Evolutionary conservation across 2,113 vertebrate genomes (phyloP).

Genomic region (Thamnophis sirtalis): DNA sequence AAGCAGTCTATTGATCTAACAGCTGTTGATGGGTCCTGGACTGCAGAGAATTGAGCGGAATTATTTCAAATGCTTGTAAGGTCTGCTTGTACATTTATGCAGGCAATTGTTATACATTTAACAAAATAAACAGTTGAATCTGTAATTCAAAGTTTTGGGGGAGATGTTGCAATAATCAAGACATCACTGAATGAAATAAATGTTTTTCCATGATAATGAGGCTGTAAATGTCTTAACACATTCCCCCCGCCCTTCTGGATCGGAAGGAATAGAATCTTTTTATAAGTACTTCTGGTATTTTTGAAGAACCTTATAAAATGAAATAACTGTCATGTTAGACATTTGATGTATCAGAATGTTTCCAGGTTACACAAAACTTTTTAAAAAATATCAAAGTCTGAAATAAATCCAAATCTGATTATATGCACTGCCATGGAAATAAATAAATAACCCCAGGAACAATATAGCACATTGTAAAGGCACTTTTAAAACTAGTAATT

Average conservation of each 20-base stretch:
- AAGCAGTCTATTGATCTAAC: conserved; percentile 16
- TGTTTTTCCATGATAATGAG: not conserved
- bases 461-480: not conserved
- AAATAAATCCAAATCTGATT: not conserved
- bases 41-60: conserved; percentile 1
- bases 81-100: conserved; percentile 9
- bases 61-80: not conserved
- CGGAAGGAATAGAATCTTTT: not conserved
- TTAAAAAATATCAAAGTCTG: not conserved
- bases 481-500: not conserved
- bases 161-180: not conserved
- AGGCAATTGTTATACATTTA: not conserved
- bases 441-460: not conserved
- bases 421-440: not conserved
- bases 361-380: not conserved
- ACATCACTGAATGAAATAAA: fast-evolving
- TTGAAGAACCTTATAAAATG: not conserved
- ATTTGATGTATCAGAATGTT: not conserved
- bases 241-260: not conserved
- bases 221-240: not conserved
- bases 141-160: conserved; percentile 22
- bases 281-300: not conserved
- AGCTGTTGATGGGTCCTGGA: conserved; percentile 6
- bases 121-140: not conserved
- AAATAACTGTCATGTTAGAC: not conserved